These are phyloP conservation scores for Lanistes nyassanus DNA, from an alignment of 1,140 invertebrate species.

Conservation along the genomic window DNA sequence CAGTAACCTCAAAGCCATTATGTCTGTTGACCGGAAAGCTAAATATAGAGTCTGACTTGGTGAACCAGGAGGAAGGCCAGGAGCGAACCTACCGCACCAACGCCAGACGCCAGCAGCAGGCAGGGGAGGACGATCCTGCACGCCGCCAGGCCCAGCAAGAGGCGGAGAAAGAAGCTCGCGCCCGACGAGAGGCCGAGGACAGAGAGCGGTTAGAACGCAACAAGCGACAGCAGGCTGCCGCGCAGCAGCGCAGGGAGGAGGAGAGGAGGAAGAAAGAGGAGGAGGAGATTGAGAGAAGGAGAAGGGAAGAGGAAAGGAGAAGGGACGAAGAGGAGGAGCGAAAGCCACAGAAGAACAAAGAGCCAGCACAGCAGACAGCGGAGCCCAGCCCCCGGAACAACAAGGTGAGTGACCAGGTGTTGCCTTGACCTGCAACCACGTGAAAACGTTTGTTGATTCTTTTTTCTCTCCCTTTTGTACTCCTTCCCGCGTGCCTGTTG, in stretches of 20 bases:
- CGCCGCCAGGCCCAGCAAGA: background rate
- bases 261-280: slow-evolving; percentile 3
- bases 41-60: background rate
- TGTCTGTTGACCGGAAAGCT: background rate
- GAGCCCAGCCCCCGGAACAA: background rate
- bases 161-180: slow-evolving; percentile 2
- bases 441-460: background rate
- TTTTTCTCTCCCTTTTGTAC: background rate
- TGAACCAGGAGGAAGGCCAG: background rate
- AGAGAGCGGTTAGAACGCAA: background rate
- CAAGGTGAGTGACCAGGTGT: background rate
- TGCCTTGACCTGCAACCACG: background rate
- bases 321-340: slow-evolving; percentile 4
- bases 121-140: background rate
- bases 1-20: too few species aligned
- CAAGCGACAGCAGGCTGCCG: background rate
- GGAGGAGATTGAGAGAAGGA: slow-evolving; percentile 4
- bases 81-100: slow-evolving; percentile 9
- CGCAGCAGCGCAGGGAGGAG: slow-evolving; percentile 10
- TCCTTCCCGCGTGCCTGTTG: background rate
- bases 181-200: background rate
- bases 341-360: background rate
- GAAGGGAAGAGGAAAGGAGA: background rate
- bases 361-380: background rate
- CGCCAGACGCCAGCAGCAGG: background rate